Evolutionary conservation across 2,113 vertebrate species (phyloP).

Genomic region (Bothrops jararaca): DNA sequence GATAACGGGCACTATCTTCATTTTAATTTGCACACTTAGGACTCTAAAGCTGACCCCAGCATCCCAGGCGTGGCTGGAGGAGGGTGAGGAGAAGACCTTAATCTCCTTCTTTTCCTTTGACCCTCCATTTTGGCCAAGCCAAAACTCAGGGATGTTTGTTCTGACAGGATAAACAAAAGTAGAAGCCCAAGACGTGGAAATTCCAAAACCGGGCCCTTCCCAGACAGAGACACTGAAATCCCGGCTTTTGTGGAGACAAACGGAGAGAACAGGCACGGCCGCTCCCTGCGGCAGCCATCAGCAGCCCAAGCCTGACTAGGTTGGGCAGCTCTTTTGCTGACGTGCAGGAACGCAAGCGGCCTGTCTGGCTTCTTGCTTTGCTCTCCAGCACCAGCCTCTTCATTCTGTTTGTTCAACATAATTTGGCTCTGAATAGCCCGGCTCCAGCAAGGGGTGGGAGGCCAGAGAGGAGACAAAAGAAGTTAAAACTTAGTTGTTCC

Average conservation of each 20-base stretch:
- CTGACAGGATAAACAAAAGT: slow-evolving; percentile 11
- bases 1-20: neutral
- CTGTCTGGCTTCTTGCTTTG: slow-evolving; percentile 1
- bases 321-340: neutral
- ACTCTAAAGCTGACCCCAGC: neutral
- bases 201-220: neutral
- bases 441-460: slow-evolving; percentile 31
- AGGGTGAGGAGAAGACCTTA: neutral
- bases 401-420: slow-evolving; percentile 44
- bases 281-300: neutral
- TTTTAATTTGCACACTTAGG: neutral
- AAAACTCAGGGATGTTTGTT: neutral
- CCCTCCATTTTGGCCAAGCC: neutral
- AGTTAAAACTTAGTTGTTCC: slow-evolving; percentile 6
- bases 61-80: neutral
- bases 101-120: neutral
- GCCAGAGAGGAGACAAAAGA: slow-evolving; percentile 37
- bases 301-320: neutral
- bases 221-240: slow-evolving; percentile 20
- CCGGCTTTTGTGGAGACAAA: neutral
- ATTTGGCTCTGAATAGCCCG: slow-evolving; percentile 47
- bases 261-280: neutral
- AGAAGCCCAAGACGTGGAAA: neutral
- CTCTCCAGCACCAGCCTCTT: slow-evolving; percentile 28
- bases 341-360: neutral